Conservation (phyloP, 2,888 invertebrate species). For the Drosophila mercatorum region DNA sequence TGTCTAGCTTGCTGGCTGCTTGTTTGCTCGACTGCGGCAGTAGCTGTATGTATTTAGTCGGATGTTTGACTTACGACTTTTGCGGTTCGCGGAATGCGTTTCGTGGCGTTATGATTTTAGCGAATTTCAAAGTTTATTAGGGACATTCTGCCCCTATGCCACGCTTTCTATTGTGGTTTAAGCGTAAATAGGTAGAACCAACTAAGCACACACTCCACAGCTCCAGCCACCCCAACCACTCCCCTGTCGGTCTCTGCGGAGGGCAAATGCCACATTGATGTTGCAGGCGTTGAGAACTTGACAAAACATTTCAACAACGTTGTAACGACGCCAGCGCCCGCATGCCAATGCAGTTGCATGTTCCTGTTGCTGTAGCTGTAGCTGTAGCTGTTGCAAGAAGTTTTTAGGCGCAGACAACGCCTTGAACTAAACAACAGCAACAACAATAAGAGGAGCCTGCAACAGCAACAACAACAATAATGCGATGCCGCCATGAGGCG, state of each 20-base stretch:
- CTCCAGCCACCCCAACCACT: neutral
- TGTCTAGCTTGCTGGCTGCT: conserved; percentile 13
- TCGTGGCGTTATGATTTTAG: conserved; percentile 68
- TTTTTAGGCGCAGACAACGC: conserved; percentile 81
- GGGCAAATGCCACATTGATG: conserved; percentile 73
- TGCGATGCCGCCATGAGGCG: conserved; percentile 67
- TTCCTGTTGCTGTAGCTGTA: conserved; percentile 23
- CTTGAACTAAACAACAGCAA: conserved; percentile 66
- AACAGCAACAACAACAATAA: conserved; percentile 45
- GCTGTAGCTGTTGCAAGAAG: conserved; percentile 46
- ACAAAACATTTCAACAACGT: conserved; percentile 78
- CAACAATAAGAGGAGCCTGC: conserved; percentile 20
- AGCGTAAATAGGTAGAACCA: conserved; percentile 57
- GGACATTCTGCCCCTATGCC: conserved; percentile 8
- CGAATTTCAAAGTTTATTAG: conserved; percentile 60
- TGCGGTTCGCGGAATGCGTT: conserved; percentile 64
- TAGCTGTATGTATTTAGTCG: conserved; percentile 42
- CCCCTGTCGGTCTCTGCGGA: conserved; percentile 17
- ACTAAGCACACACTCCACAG: conserved; percentile 11
- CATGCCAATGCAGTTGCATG: conserved; percentile 65
- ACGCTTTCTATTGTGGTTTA: conserved; percentile 61
- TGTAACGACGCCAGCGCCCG: conserved; percentile 69
- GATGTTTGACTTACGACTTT: conserved; percentile 75
- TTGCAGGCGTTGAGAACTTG: conserved; percentile 70
- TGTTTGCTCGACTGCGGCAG: conserved; percentile 31